Conservation (phyloP, 2,797 vertebrate genomes). For the Bovichtus variegatus region DNA sequence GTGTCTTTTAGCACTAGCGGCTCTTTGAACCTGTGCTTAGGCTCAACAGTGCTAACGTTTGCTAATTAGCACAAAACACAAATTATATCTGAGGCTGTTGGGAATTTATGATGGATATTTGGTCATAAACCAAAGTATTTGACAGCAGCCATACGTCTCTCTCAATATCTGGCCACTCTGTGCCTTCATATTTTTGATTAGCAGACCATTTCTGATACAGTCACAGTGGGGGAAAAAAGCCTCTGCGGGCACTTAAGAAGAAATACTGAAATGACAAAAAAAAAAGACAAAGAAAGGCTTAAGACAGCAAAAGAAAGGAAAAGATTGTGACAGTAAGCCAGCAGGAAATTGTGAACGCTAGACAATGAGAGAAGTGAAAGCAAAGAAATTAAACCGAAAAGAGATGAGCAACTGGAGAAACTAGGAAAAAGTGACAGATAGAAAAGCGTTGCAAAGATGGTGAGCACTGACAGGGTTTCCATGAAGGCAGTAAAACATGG, state of each 20-base stretch:
- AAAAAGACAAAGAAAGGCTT: slow-evolving; percentile 46
- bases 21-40: neutral
- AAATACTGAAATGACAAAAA: slow-evolving; percentile 42
- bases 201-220: slow-evolving; percentile 15
- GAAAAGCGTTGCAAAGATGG: slow-evolving; percentile 12
- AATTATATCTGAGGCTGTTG: neutral
- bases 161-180: neutral
- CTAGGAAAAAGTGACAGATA: slow-evolving; percentile 11
- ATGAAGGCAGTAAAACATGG: slow-evolving; percentile 36
- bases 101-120: neutral
- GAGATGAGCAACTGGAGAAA: slow-evolving; percentile 30
- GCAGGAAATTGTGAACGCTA: slow-evolving; percentile 34
- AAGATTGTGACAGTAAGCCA: slow-evolving; percentile 35
- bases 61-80: neutral
- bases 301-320: slow-evolving; percentile 30
- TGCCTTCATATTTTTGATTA: slow-evolving; percentile 19
- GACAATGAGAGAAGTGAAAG: slow-evolving; percentile 44
- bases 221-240: neutral
- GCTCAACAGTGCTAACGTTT: neutral
- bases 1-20: neutral
- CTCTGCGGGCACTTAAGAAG: slow-evolving; percentile 12
- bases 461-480: slow-evolving; percentile 37
- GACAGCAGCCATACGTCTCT: neutral
- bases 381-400: slow-evolving; percentile 39
- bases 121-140: neutral